Evolutionary conservation across 1,140 invertebrate genomes (phyloP).

Genomic region (Neodiprion pinetum): DNA sequence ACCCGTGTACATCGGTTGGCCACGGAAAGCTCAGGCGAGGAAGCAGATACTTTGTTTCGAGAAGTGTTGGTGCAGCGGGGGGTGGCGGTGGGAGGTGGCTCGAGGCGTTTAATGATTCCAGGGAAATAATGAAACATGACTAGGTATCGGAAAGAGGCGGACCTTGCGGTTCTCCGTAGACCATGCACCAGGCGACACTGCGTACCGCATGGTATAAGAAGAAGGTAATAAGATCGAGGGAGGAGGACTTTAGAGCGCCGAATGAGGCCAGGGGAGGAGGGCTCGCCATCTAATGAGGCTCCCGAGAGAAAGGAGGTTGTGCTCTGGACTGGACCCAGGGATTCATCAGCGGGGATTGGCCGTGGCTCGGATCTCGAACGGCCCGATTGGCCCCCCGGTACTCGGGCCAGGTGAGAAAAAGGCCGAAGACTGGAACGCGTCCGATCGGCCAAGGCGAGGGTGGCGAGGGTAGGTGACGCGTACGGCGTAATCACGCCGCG

Average conservation of each 20-base stretch:
- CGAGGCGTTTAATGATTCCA: conserved; percentile 29
- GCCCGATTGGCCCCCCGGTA: conserved; percentile 38
- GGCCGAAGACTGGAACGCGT: conserved; percentile 24
- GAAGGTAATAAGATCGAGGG: conserved; percentile 43
- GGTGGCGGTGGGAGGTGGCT: conserved; percentile 14
- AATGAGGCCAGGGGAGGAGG: conserved; percentile 39
- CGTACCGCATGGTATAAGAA: not conserved
- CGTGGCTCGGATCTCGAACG: conserved; percentile 39
- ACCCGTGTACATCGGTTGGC: conserved; percentile 21
- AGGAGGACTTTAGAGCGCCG: conserved; percentile 23
- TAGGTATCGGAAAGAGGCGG: conserved; percentile 30
- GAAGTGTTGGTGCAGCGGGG: not conserved
- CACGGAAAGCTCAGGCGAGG: not conserved
- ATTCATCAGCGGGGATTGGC: conserved; percentile 56
- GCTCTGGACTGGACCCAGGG: conserved; percentile 49
- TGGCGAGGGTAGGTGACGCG: not conserved
- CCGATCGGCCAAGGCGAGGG: conserved; percentile 31
- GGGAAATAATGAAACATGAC: conserved; percentile 34
- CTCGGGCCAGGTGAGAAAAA: conserved; percentile 49
- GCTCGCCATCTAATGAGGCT: conserved; percentile 55
- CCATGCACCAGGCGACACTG: conserved; percentile 6
- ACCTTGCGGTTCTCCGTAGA: conserved; percentile 20
- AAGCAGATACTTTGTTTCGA: conserved; percentile 16
- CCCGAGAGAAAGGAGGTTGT: conserved; percentile 46
- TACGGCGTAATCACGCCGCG: not conserved